Evolutionary conservation across 2,888 invertebrate species (phyloP).

Genomic region (Cancer borealis): DNA sequence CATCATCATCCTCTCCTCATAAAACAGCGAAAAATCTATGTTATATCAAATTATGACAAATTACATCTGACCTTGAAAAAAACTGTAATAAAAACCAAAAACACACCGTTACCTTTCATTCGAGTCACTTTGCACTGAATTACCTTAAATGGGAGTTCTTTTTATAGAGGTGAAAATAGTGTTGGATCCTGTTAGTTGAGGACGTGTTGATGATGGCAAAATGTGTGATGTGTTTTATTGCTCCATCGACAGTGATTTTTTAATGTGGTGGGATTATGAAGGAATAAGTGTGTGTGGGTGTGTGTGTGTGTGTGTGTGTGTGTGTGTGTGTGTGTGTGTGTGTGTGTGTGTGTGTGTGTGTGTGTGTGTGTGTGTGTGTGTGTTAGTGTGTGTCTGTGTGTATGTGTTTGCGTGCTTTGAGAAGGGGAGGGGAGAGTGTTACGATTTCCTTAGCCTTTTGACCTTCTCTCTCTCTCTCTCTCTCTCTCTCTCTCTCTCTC

Average conservation of each 20-base stretch:
- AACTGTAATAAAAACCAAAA: not conserved
- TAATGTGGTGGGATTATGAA: constrained; percentile 12
- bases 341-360: not conserved
- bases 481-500: not conserved
- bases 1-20: not conserved
- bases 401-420: no score
- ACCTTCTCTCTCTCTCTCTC: constrained; percentile 44
- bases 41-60: no score
- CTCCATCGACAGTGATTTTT: not conserved
- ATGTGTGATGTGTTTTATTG: not conserved
- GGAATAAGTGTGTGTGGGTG: not conserved
- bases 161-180: not conserved
- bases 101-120: not conserved
- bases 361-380: not conserved
- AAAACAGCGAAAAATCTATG: not conserved
- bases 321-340: constrained; percentile 18
- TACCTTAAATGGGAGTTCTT: not conserved
- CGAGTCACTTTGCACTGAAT: not conserved
- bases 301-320: constrained; percentile 22
- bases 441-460: constrained; percentile 15
- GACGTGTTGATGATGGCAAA: not conserved
- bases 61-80: not conserved
- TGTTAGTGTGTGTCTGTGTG: no score
- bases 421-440: not conserved
- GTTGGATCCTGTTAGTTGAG: not conserved